Evolutionary conservation across 2,797 vertebrate species (phyloP), one percentile per base, ranked within the genome.

Genomic region (Bovichtus diacanthus): DNA sequence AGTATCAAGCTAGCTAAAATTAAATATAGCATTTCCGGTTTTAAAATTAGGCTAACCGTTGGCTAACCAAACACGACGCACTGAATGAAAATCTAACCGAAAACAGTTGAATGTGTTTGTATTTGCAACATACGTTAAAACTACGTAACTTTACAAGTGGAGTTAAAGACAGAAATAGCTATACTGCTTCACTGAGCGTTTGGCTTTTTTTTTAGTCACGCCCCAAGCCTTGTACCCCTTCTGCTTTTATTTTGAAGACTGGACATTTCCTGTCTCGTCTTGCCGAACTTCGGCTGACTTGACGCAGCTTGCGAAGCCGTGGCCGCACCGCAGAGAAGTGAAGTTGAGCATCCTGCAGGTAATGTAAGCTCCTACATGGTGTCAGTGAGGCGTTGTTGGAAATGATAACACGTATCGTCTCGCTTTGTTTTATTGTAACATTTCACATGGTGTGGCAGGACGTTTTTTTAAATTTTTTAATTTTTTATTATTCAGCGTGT

Each of bases 321-420:
- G 87, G 81, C 82, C 62, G 86, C 88, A 74, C 80, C 91, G 91
- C 92, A 90, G 88, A 83, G 87, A 90, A 93, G 91, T 93, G 92
- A 93, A 94, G 90, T 92, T 92, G 85, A 90, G 88, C 90, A 88
- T 91, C 90, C 87, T 88, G 90, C 90, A 93, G 93, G 92, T 93
- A 91, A 87, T 1, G 74, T 74, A 34, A 41, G 53, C 64, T 15
- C 62, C 8, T 7, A 38, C 76, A 9, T 15, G 54, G 8, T 64
- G 49, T 71, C 62, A 78, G 9, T 25, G 61, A 18, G 56, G 36
- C 41, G 16, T 19, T 27, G 10, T 27, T 55, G 9, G 8, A 31
- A 7, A 15, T 51, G 2, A 25, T 44, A 6, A 0, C 1, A 11
- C 4, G 1, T 49, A 3, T n/a, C 41, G 4, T 11, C 36, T 11